Evolutionary conservation across 2,888 invertebrate genomes (phyloP), one percentile per base, ranked within the genome.

Genomic region (Drosophila kambysellisi): DNA sequence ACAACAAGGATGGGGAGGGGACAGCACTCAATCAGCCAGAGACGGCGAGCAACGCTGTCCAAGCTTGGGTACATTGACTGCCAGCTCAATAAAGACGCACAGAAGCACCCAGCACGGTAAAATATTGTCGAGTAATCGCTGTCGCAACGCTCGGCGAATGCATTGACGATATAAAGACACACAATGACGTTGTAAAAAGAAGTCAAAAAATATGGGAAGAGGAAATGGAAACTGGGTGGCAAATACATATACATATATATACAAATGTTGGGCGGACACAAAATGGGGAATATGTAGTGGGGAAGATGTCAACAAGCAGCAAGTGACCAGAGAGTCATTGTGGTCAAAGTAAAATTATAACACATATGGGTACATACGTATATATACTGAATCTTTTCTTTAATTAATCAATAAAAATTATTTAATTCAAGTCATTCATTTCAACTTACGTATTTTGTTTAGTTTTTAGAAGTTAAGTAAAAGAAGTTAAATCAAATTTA

Each of bases 71-170:
- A 59, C 70, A 70, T 60, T 74, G 82, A 82, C 82, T 76, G 77
- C 41, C 50, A 41, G 72, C 35, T 57, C 33, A 58, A 81, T 78
- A 74, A 71, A 74, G 76, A 70, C 69, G 62, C 54, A 71, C 58
- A 66, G 51, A 57, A 67, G 64, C 56, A 74, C 37, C 35, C 73
- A 59, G 70, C 59, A 71, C 74, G 71, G 72, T 90, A 83, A 90
- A 90, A 90, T 90, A 90, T 90, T 90, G 91, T 90, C 91, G 82
- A 91, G 91, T 91, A 91, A 90, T 88, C 83, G 91, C 76, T 80
- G 89, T 81, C 88, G 84, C 61, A 90, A 74, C 70, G 74, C 70
- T 66, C 63, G 61, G 64, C 58, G 61, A 71, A 74, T 80, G 83
- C 72, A 85, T 74, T 72, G 73, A 74, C 70, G 75, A 46, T 74